Base-by-base conservation (phyloP, 2,113 vertebrate genomes). In the Canis aureus region DNA sequence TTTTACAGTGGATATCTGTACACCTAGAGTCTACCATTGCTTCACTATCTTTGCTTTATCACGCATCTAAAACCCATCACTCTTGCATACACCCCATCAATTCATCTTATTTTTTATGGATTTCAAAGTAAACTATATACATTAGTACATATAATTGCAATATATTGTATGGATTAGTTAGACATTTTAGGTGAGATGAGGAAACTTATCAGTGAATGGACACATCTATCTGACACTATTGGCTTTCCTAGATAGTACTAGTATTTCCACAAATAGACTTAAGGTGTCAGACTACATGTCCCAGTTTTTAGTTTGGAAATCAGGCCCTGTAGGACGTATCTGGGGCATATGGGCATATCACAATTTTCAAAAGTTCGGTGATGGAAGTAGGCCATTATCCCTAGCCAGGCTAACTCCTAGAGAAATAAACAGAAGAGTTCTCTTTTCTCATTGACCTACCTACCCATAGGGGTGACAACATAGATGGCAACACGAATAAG, bases 281-380 rank as follows among this genome's bases (percentile, higher is more conserved):
- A 49, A 55, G 9, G 10, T 94, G 67, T 94, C 53, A 93, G 67
- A 82, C 59, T 62, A n/a, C 29, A 32, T 69, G 53, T 92, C 62
- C 84, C 92, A 38, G 57, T 66, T 96, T 96, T 92, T 73, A 20
- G 4, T 92, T 96, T 90, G 66, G 43, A 96, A 95, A 95, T 92
- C 71, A 81, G 59, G 91, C 64, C 35, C n/a, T 4, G 6, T n/a
- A 81, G 9, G 64, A 93, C 51, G 69, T 81, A 95, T 94, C 76
- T 91, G 29, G 32, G 53, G 2, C 87, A 43, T 80, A 67, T 22
- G n/a, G 23, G 67, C 49, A 67, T 66, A 29, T 62, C 73, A 64
- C 57, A 81, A 27, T 92, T 90, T 98, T 95, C n/a, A 55, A 84
- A 69, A 96, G 43, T 59, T 82, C 57, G 64, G 62, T 93, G 25